phyloP scores from a whole-genome alignment of 2,113 vertebrate species.

The Delphinapterus leucas region DNA sequence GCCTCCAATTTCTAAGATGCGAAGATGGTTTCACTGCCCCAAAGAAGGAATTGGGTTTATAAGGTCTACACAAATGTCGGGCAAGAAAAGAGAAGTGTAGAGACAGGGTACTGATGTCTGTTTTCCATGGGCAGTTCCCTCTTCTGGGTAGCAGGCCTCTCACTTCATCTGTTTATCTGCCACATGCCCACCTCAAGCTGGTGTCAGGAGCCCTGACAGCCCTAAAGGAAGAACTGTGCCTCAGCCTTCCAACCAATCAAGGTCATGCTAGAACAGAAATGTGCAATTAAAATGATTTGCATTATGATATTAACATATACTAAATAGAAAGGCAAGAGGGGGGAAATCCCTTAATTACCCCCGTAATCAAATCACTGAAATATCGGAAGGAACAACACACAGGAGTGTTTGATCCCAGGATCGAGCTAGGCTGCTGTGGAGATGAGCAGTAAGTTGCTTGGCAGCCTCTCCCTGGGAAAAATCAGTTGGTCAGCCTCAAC shows the following conservation, averaged over 20 bases:
- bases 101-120: neutral
- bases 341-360: constrained; percentile 33
- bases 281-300: constrained; percentile 24
- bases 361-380: constrained; percentile 17
- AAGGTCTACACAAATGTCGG: neutral
- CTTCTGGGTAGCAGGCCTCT: neutral
- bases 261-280: neutral
- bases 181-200: neutral
- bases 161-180: neutral
- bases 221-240: neutral
- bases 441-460: constrained; percentile 20
- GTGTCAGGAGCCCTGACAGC: neutral
- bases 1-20: neutral
- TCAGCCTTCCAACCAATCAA: neutral
- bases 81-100: neutral
- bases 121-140: neutral
- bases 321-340: constrained; percentile 31
- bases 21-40: neutral
- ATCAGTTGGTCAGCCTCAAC: neutral
- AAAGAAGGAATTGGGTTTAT: neutral
- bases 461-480: neutral
- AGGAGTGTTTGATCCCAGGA: neutral
- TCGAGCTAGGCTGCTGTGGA: neutral
- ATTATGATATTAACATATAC: constrained; percentile 28
- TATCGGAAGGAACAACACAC: constrained; percentile 2